Evolutionary conservation across 1,140 invertebrate genomes (phyloP).

Genomic region (Drosophila littoralis): DNA sequence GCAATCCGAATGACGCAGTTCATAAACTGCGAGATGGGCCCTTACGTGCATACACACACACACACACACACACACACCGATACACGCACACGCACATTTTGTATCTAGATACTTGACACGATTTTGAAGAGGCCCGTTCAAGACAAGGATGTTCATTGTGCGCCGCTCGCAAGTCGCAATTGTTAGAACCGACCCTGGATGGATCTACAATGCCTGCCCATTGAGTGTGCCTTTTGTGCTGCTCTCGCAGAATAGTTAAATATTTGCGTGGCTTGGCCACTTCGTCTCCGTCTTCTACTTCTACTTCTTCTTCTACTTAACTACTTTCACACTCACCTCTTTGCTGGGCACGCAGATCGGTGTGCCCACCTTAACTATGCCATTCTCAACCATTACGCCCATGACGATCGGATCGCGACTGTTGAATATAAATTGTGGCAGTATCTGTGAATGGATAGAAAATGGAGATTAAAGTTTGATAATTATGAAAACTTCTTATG

Average conservation of each 20-base stretch:
- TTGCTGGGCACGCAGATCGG: constrained; percentile 98
- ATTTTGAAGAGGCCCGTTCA: constrained; percentile 46
- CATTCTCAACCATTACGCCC: constrained; percentile 98
- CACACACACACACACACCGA: not conserved
- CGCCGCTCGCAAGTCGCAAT: constrained; percentile 45
- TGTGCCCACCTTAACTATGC: constrained; percentile 97
- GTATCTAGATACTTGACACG: constrained; percentile 78
- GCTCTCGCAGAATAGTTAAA: constrained; percentile 51
- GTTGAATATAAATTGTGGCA: constrained; percentile 97
- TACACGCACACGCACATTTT: constrained; percentile 19
- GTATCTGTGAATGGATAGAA: constrained; percentile 83
- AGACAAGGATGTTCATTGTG: constrained; percentile 77
- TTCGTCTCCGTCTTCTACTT: not conserved
- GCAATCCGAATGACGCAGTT: constrained; percentile 40
- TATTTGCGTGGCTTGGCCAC: constrained; percentile 46
- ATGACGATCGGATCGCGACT: constrained; percentile 98
- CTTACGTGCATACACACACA: constrained; percentile 17
- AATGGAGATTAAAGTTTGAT: constrained; percentile 30
- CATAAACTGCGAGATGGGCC: constrained; percentile 33
- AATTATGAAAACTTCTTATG: not conserved
- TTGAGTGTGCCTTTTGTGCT: constrained; percentile 63
- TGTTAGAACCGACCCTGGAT: constrained; percentile 27
- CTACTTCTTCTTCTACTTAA: not conserved
- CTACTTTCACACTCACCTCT: constrained; percentile 88
- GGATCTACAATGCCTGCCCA: constrained; percentile 39